Conservation (phyloP, 2,888 invertebrate genomes). For the Branchinecta sandiegonensis region DNA sequence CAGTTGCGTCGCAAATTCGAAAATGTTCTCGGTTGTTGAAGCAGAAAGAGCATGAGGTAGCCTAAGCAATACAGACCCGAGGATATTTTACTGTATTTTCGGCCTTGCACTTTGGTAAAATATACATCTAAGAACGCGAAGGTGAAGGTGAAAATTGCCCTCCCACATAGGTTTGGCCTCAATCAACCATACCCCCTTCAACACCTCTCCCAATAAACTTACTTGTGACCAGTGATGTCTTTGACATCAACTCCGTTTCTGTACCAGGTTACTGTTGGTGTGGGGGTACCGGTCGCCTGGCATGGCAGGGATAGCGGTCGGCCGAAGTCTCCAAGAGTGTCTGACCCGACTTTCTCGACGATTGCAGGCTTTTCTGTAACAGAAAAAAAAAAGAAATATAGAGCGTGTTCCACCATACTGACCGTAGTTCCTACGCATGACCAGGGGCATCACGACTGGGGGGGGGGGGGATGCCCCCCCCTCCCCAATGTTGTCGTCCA, state of each 20-base stretch:
- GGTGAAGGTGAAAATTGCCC: no score
- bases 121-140: background rate
- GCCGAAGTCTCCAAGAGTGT: conserved; percentile 72
- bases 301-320: conserved; percentile 63
- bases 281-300: conserved; percentile 70
- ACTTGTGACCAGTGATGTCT: conserved; percentile 23
- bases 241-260: conserved; percentile 45
- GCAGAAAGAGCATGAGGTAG: background rate
- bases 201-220: background rate
- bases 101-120: background rate
- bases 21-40: no score
- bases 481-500: no score
- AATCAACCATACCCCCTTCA: no score
- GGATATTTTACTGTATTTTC: background rate
- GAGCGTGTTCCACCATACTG: conserved; percentile 7
- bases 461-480: no score
- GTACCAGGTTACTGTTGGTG: conserved; percentile 74
- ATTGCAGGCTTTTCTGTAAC: conserved; percentile 58
- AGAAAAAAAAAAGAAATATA: conserved; percentile 18
- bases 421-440: background rate
- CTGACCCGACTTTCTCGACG: conserved; percentile 51
- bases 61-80: background rate
- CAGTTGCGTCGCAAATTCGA: no score
- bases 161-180: no score
- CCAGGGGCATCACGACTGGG: no score